Conservation (phyloP, 2,888 invertebrate species). For the Lordiphosa andalusiaca region DNA sequence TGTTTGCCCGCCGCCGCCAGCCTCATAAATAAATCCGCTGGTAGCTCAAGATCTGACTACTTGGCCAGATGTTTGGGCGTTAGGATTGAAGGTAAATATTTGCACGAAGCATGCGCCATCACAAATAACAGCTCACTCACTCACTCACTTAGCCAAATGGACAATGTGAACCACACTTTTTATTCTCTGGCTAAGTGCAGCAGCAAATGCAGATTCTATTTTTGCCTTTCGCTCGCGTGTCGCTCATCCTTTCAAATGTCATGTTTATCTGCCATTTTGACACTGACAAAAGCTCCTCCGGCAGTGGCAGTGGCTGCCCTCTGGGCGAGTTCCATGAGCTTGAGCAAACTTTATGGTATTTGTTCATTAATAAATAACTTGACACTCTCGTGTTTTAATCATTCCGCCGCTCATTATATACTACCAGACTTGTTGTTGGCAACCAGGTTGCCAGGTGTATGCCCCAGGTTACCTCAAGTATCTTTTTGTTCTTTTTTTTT, state of each 20-base stretch:
- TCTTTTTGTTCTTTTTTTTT: background rate
- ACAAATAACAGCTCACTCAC: background rate
- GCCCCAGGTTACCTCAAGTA: conserved; percentile 21
- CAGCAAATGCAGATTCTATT: conserved; percentile 20
- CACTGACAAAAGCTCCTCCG: conserved; percentile 32
- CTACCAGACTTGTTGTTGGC: conserved; percentile 3
- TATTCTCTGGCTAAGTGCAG: background rate
- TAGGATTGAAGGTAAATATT: conserved; percentile 53
- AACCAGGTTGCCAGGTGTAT: conserved; percentile 31
- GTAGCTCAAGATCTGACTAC: conserved; percentile 27
- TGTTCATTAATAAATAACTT: conserved; percentile 65
- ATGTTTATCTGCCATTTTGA: conserved; percentile 27
- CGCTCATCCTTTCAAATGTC: conserved; percentile 15
- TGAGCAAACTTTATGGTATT: conserved; percentile 29
- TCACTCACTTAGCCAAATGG: background rate
- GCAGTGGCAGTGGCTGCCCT: background rate
- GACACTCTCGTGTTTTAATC: conserved; percentile 62
- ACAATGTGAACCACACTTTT: too few relatives aligned
- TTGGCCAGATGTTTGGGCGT: conserved; percentile 34
- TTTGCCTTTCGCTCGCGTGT: conserved; percentile 2
- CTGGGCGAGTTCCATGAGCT: conserved; percentile 15
- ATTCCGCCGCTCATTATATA: conserved; percentile 13
- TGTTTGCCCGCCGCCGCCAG: conserved; percentile 63
- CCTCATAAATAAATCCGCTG: conserved; percentile 65
- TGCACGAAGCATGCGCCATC: conserved; percentile 43